These are phyloP conservation scores for Scomber japonicus DNA, from an alignment of 2,113 vertebrate species.

Conservation along the genomic window DNA sequence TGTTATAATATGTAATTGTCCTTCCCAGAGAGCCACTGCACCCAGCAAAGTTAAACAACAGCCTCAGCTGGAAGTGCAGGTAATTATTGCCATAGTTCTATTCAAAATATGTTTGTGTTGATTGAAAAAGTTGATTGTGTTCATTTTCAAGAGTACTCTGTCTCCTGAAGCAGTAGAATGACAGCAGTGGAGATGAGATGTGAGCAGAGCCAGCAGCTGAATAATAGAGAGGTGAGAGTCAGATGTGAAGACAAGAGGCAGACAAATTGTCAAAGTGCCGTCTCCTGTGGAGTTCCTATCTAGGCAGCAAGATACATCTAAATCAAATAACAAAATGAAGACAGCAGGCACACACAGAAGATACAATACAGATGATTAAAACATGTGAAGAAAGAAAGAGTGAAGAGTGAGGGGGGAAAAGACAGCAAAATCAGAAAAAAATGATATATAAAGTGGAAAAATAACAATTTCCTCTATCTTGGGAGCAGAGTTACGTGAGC, in stretches of 20 bases:
- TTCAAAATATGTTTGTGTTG: constrained; percentile 13
- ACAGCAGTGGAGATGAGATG: background rate
- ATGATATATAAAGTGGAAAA: background rate
- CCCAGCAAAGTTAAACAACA: background rate
- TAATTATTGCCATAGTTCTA: constrained; percentile 18
- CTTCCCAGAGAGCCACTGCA: background rate
- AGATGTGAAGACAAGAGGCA: background rate
- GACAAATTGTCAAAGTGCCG: background rate
- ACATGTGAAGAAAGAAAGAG: background rate
- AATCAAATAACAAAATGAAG: background rate
- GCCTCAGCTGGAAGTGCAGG: background rate
- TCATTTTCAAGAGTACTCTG: background rate
- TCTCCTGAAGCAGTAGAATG: constrained; percentile 8
- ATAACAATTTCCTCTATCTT: no score
- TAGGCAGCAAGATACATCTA: background rate
- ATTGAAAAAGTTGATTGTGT: constrained; percentile 41
- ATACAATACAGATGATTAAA: constrained; percentile 9
- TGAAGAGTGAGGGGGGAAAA: background rate
- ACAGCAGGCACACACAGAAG: background rate
- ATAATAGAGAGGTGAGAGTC: constrained; percentile 15
- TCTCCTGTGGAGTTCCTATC: background rate
- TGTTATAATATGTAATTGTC: background rate
- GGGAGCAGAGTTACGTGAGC: no score
- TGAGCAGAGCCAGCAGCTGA: background rate
- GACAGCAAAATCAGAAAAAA: no score